Percentiles rank a stretch among this genome's conserved stretches.
phyloP scores from a whole-genome alignment of 2,797 vertebrate species.

The Muscicapa comitata region DNA sequence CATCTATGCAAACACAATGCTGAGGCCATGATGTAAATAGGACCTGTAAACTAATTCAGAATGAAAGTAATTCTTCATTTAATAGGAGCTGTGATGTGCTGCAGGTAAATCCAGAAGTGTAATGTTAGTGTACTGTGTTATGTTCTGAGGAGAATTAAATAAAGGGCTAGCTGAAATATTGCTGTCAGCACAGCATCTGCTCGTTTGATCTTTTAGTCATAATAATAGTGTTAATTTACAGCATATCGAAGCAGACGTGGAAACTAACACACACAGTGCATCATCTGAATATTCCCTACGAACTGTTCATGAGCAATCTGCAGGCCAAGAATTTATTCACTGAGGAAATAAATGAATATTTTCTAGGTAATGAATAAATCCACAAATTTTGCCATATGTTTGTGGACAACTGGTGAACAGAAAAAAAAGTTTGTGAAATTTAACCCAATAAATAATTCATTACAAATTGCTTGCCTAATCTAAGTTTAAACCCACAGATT shows the following conservation, averaged over 20 bases:
- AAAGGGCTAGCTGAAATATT: slow-evolving; percentile 63
- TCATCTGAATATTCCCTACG: slow-evolving; percentile 27
- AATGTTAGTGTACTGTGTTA: neutral
- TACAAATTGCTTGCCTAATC: neutral
- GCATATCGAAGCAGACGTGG: slow-evolving; percentile 3
- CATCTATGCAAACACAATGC: neutral
- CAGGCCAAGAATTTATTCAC: slow-evolving; percentile 50
- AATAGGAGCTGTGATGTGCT: neutral
- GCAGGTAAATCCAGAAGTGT: neutral
- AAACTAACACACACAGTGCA: slow-evolving; percentile 37
- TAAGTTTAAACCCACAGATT: slow-evolving; percentile 41
- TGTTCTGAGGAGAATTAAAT: slow-evolving; percentile 36
- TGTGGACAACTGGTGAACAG: slow-evolving; percentile 44
- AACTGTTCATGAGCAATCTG: slow-evolving; percentile 48
- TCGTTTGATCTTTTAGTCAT: slow-evolving; percentile 56
- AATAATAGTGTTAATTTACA: slow-evolving; percentile 44
- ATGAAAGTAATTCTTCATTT: neutral
- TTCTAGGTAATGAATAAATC: slow-evolving; percentile 35
- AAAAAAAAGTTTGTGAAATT: slow-evolving; percentile 26
- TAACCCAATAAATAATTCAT: slow-evolving; percentile 55
- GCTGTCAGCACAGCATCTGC: slow-evolving; percentile 58
- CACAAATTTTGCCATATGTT: slow-evolving; percentile 58
- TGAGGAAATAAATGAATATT: slow-evolving; percentile 58
- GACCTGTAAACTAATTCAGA: neutral
- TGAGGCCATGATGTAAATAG: neutral